Evolutionary conservation across 1,140 invertebrate genomes (phyloP).

Genomic region (Drosophila sturtevanti): DNA sequence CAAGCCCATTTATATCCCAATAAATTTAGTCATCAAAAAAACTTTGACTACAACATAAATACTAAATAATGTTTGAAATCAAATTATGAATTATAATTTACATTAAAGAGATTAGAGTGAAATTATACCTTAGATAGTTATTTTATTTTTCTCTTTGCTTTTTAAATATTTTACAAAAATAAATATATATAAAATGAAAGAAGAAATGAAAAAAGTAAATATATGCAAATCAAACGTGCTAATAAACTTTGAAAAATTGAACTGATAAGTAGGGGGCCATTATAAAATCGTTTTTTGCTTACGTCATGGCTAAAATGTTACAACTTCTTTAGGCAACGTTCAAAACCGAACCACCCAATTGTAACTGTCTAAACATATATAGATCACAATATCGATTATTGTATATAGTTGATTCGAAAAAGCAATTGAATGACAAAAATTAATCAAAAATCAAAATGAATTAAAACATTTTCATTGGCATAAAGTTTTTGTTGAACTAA

Average conservation of each 20-base stretch:
- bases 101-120: constrained; percentile 14
- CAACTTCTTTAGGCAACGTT: constrained; percentile 71
- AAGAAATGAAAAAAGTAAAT: constrained; percentile 22
- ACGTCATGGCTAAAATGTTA: constrained; percentile 68
- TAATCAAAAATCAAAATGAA: constrained; percentile 72
- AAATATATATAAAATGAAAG: constrained; percentile 36
- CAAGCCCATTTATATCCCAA: constrained; percentile 82
- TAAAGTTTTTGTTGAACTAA: constrained; percentile 83
- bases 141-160: background rate
- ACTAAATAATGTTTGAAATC: constrained; percentile 29
- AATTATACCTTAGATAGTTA: background rate
- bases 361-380: constrained; percentile 59
- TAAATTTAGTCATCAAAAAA: constrained; percentile 83
- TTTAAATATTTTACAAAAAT: constrained; percentile 22
- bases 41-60: constrained; percentile 73
- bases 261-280: constrained; percentile 70
- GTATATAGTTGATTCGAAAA: constrained; percentile 49
- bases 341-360: constrained; percentile 77
- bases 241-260: constrained; percentile 31
- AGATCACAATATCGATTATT: constrained; percentile 47
- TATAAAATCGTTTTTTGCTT: constrained; percentile 77
- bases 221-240: constrained; percentile 75
- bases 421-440: constrained; percentile 74
- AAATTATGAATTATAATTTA: constrained; percentile 19
- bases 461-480: constrained; percentile 79